Evolutionary conservation across 2,888 invertebrate species (phyloP).

Genomic region (Blera fallax): DNA sequence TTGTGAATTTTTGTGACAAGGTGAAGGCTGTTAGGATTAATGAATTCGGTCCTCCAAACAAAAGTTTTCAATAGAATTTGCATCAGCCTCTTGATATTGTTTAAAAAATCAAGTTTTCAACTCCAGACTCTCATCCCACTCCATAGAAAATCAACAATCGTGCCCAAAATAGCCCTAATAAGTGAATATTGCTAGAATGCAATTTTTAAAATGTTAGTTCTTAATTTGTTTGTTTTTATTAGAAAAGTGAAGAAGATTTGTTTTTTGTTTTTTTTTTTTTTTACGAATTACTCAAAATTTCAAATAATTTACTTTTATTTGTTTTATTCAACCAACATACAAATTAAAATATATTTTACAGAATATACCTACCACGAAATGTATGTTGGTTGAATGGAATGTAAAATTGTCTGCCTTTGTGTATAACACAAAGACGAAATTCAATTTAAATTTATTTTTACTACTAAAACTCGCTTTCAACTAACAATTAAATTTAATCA

Average conservation of each 20-base stretch:
- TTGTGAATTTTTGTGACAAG: too few species aligned
- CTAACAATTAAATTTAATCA: slow-evolving; percentile 46
- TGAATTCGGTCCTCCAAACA: neutral
- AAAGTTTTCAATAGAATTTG: neutral
- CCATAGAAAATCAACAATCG: slow-evolving; percentile 55
- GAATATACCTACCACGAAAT: slow-evolving; percentile 48
- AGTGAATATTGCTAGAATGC: slow-evolving; percentile 55
- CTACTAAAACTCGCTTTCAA: slow-evolving; percentile 45
- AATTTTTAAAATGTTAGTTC: slow-evolving; percentile 40
- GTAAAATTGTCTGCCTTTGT: slow-evolving; percentile 45
- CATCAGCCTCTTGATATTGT: neutral
- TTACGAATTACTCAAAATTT: slow-evolving; percentile 42
- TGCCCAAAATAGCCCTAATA: slow-evolving; percentile 40
- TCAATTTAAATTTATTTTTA: slow-evolving; percentile 35
- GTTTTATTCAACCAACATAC: slow-evolving; percentile 55
- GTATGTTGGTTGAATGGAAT: slow-evolving; percentile 55
- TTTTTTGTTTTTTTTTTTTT: neutral
- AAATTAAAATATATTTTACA: slow-evolving; percentile 48
- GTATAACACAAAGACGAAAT: slow-evolving; percentile 67
- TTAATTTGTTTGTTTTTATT: slow-evolving; percentile 15
- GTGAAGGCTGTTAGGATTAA: too few species aligned
- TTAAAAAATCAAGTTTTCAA: neutral
- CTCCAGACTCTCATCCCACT: slow-evolving; percentile 36
- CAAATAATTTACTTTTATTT: slow-evolving; percentile 3
- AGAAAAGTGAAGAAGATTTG: slow-evolving; percentile 48